phyloP scores from a whole-genome alignment of 1,140 invertebrate genomes.

The Bombus picipes region DNA sequence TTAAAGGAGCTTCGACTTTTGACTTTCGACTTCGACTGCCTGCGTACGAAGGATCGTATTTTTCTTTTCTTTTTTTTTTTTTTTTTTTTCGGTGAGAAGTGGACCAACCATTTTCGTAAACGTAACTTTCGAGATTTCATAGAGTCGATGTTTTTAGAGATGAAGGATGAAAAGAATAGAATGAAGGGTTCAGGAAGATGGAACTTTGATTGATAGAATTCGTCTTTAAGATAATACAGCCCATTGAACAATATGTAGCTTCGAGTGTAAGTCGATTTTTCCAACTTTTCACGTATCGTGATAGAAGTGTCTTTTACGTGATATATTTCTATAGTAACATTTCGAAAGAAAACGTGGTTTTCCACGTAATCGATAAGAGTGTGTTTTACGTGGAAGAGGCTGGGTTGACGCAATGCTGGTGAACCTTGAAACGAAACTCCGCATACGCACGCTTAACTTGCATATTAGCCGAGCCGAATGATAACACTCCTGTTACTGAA shows the following conservation, averaged over 20 bases:
- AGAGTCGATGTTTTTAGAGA: not conserved
- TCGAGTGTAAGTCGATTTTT: not conserved
- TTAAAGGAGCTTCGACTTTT: not conserved
- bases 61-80: no score
- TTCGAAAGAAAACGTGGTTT: not conserved
- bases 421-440: not conserved
- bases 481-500: not conserved
- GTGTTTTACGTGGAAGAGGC: no score
- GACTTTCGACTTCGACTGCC: slow-evolving; percentile 34
- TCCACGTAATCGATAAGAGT: not conserved
- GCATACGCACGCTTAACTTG: not conserved
- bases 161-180: not conserved
- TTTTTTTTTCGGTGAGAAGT: no score
- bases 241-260: not conserved
- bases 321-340: not conserved
- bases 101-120: not conserved
- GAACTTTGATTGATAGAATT: not conserved
- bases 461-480: not conserved
- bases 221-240: slow-evolving; percentile 8
- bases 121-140: not conserved
- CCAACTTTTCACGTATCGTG: not conserved
- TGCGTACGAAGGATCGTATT: slow-evolving; percentile 10
- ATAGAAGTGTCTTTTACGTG: not conserved
- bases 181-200: not conserved
- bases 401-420: not conserved